Percentiles rank a stretch among this genome's conserved stretches.
Conservation (phyloP, 1,140 invertebrate species). For the Drosophila grimshawi region DNA sequence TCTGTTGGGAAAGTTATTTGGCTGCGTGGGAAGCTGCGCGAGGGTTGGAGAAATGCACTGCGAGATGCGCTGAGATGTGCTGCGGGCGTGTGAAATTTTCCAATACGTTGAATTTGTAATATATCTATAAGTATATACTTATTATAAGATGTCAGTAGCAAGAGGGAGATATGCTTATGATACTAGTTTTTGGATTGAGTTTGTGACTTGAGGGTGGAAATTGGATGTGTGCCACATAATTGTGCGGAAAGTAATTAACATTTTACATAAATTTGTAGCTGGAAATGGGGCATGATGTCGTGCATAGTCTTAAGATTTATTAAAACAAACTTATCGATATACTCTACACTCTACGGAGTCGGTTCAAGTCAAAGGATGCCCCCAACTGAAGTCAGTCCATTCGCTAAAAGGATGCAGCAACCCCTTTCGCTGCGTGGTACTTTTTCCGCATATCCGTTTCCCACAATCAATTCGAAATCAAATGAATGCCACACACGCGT, state of each 20-base stretch:
- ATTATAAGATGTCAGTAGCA: not conserved
- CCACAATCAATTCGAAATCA: slow-evolving; percentile 72
- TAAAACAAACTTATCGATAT: not conserved
- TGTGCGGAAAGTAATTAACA: slow-evolving; percentile 74
- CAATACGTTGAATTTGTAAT: slow-evolving; percentile 69
- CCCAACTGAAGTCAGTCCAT: too few relatives aligned
- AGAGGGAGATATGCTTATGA: not conserved
- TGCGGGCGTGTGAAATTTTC: slow-evolving; percentile 78
- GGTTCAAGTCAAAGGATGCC: not conserved
- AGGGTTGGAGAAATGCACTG: slow-evolving; percentile 21
- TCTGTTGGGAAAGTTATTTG: slow-evolving; percentile 23
- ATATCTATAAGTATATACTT: slow-evolving; percentile 23
- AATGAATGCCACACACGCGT: slow-evolving; percentile 65
- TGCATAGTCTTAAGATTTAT: not conserved
- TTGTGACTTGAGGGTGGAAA: slow-evolving; percentile 2
- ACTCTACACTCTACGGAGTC: not conserved
- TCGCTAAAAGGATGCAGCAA: slow-evolving; percentile 16
- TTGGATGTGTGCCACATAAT: slow-evolving; percentile 37
- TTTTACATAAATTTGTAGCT: slow-evolving; percentile 57
- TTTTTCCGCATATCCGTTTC: slow-evolving; percentile 39
- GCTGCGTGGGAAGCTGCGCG: slow-evolving; percentile 67
- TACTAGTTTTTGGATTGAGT: slow-evolving; percentile 20
- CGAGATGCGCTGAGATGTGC: not conserved
- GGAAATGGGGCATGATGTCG: slow-evolving; percentile 14
- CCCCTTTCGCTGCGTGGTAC: slow-evolving; percentile 3